These are phyloP conservation scores for Ceratina japonica DNA, from an alignment of 1,140 invertebrate species.

Conservation along the genomic window DNA sequence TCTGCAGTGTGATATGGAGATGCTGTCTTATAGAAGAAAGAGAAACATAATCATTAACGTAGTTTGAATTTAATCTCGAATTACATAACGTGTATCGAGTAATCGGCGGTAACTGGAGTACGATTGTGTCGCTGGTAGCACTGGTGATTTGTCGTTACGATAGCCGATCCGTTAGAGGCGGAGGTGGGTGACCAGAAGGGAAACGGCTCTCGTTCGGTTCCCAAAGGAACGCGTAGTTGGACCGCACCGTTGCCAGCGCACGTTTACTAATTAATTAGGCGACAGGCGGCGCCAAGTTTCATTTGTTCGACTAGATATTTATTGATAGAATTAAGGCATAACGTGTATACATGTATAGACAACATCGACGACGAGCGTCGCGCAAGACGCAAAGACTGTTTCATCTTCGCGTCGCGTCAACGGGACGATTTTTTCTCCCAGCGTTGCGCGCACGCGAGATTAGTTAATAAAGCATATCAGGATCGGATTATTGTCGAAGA, in stretches of 20 bases:
- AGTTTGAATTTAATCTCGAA: background rate
- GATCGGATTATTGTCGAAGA: conserved; percentile 30
- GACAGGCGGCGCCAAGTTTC: conserved; percentile 1
- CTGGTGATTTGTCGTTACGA: background rate
- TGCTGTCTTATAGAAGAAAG: background rate
- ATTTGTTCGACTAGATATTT: conserved; percentile 6
- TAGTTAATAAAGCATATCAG: conserved; percentile 36
- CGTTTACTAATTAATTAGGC: conserved; percentile 13
- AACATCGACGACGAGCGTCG: conserved; percentile 10
- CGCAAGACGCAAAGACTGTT: conserved; percentile 35
- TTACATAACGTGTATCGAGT: background rate
- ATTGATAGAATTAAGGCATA: conserved; percentile 24
- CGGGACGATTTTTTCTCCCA: background rate
- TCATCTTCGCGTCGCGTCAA: background rate
- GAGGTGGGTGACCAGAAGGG: background rate
- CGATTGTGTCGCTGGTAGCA: conserved; percentile 28
- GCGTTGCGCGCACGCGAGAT: conserved; percentile 1
- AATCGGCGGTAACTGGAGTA: background rate
- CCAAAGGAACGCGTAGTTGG: background rate
- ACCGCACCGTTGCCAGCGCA: background rate
- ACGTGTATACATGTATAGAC: background rate
- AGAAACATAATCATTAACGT: conserved; percentile 8
- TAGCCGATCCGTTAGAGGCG: background rate
- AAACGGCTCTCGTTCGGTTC: background rate
- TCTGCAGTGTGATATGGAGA: conserved; percentile 33